Evolutionary conservation across 1,140 invertebrate genomes (phyloP).

Genomic region (Drosophila suzukii): DNA sequence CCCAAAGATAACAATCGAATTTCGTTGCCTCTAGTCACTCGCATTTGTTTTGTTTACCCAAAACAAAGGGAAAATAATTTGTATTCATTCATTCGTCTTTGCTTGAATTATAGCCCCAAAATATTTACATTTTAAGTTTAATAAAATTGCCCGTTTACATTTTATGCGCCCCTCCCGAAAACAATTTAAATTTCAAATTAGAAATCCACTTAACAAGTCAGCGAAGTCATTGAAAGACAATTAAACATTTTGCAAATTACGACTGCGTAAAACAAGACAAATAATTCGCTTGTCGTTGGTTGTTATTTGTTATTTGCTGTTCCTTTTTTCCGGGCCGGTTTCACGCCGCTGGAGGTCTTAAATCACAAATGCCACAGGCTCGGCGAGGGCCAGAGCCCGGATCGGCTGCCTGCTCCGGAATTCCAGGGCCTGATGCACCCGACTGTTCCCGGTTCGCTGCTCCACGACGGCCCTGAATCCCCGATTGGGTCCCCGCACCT

Average conservation of each 20-base stretch:
- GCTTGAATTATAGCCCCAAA: slow-evolving; percentile 15
- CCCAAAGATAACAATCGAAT: slow-evolving; percentile 8
- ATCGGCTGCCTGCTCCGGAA: slow-evolving; percentile 39
- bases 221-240: slow-evolving; percentile 44
- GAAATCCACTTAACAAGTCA: slow-evolving; percentile 34
- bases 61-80: slow-evolving; percentile 12
- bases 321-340: slow-evolving; percentile 5
- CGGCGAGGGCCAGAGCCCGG: slow-evolving; percentile 43
- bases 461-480: slow-evolving; percentile 85
- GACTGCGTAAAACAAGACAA: slow-evolving; percentile 24
- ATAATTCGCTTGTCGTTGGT: slow-evolving; percentile 23
- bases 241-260: slow-evolving; percentile 46
- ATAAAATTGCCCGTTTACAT: slow-evolving; percentile 34
- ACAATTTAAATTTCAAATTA: slow-evolving; percentile 50
- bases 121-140: slow-evolving; percentile 31
- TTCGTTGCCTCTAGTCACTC: not conserved
- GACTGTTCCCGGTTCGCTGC: slow-evolving; percentile 77
- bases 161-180: slow-evolving; percentile 32
- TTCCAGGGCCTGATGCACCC: slow-evolving; percentile 50
- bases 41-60: not conserved
- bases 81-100: slow-evolving; percentile 24
- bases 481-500: slow-evolving; percentile 82
- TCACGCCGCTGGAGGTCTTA: slow-evolving; percentile 24
- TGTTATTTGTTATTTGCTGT: not conserved
- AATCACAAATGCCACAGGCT: slow-evolving; percentile 57